Evolutionary conservation across 2,113 vertebrate genomes (phyloP), one percentile per base, ranked within the genome.

Genomic region (Gila orcuttii): DNA sequence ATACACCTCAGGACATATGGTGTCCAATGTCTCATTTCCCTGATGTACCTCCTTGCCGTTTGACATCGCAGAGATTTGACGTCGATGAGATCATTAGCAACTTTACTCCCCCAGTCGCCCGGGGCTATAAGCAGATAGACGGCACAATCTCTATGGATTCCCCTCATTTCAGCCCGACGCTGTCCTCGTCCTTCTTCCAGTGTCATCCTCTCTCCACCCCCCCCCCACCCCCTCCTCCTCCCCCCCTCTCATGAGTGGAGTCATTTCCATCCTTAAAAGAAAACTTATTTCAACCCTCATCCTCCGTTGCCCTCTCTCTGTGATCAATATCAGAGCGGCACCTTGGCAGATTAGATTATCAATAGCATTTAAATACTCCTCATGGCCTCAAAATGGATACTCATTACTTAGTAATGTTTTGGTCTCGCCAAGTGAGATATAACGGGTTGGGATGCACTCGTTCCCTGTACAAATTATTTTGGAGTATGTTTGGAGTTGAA

Each of bases 281-380:
- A 85, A 60, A 64, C 62, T 33, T 85, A 78, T 88, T 87, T 82
- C 55, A 86, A 59, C 57, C 55, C 52, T 64, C 45, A 2, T 21
- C 36, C 19, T 83, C 62, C 21, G 42, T 39, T 76, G 87, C 71
- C 69, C 83, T 75, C 28, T 80, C 28, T 82, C 78, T 85, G 85
- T 82, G 91, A 95, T 97, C 96, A 90, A 96, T 97, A 94, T 87
- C 86, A 86, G 93, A 90, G 91, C 91, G 92, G 93, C 93, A 92
- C 92, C 86, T 90, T 93, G 90, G 91, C 94, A 96, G 96, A 97
- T 97, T 94, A 95, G 94, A 94, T 94, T 93, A 95, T 97, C 96
- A 96, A 97, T 97, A 97, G 92, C 96, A 96, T 97, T 97, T 97
- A 97, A 98, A 97, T 97, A 98, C 96, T 96, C 95, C 94, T 97